Evolutionary conservation across 1,140 invertebrate species (phyloP).

Genomic region (Akabosia matsudoensis): DNA sequence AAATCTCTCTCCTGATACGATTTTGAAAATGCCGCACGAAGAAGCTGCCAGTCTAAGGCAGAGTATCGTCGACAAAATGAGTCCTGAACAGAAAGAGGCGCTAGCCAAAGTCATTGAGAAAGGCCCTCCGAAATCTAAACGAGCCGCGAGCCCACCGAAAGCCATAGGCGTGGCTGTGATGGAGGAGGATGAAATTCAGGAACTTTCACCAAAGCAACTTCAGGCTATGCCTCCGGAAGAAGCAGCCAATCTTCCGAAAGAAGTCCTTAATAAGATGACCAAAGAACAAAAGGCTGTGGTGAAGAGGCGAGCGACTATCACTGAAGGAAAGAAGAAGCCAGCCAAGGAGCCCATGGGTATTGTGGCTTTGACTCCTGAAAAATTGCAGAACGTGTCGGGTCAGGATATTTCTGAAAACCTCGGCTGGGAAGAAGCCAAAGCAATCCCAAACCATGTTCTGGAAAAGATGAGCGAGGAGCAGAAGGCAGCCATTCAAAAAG

Average conservation of each 20-base stretch:
- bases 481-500: background rate
- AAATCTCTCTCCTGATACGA: background rate
- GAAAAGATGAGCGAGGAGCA: background rate
- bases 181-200: background rate
- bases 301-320: background rate
- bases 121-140: background rate
- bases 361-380: background rate
- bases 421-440: background rate
- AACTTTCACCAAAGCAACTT: background rate
- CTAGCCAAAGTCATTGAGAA: background rate
- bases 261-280: background rate
- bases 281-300: background rate
- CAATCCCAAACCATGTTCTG: background rate
- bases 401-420: too few species aligned
- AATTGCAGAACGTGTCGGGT: too few species aligned
- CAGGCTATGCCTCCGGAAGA: background rate
- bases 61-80: background rate
- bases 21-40: background rate
- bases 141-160: too few species aligned
- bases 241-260: background rate
- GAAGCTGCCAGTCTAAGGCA: background rate
- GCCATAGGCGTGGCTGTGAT: background rate
- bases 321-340: background rate
- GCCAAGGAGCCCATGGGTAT: background rate
- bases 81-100: background rate